Evolutionary conservation across 2,888 invertebrate species (phyloP).

Genomic region (Cylloceria caligata): DNA sequence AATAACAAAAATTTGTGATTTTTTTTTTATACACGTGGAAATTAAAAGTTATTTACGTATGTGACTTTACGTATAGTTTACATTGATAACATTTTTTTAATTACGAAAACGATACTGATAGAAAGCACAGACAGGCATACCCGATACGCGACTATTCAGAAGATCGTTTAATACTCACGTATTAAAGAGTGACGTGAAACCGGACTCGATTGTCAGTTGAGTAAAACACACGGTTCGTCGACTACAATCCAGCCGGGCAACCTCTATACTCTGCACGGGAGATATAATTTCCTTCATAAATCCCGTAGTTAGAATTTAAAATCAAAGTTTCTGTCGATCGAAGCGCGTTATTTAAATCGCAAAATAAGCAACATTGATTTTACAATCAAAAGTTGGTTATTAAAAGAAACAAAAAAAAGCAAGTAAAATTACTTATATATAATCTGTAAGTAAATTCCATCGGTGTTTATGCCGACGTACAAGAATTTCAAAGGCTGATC

Average conservation of each 20-base stretch:
- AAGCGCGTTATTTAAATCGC: slow-evolving; percentile 39
- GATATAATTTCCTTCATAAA: slow-evolving; percentile 32
- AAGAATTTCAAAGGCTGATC: slow-evolving; percentile 73
- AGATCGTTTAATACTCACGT: slow-evolving; percentile 11
- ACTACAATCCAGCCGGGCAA: background rate
- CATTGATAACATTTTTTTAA: background rate
- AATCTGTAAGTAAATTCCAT: slow-evolving; percentile 47
- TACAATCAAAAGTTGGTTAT: slow-evolving; percentile 41
- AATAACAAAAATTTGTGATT: slow-evolving; percentile 14
- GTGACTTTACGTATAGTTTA: slow-evolving; percentile 7
- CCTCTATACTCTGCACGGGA: background rate
- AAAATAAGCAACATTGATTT: slow-evolving; percentile 37
- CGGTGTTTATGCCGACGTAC: slow-evolving; percentile 63
- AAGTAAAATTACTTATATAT: slow-evolving; percentile 28
- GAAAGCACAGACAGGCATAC: slow-evolving; percentile 15
- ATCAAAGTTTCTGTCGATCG: slow-evolving; percentile 45
- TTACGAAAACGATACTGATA: background rate
- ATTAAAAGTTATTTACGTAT: slow-evolving; percentile 34
- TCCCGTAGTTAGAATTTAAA: slow-evolving; percentile 45
- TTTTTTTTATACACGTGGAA: slow-evolving; percentile 2
- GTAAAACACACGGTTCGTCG: slow-evolving; percentile 1
- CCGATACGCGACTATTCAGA: slow-evolving; percentile 22
- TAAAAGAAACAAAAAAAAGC: slow-evolving; percentile 16
- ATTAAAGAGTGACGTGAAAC: background rate
- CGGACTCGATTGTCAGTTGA: slow-evolving; percentile 4